Evolutionary conservation across 2,888 invertebrate genomes (phyloP), one percentile per base, ranked within the genome.

Genomic region (Thereva nobilitata): DNA sequence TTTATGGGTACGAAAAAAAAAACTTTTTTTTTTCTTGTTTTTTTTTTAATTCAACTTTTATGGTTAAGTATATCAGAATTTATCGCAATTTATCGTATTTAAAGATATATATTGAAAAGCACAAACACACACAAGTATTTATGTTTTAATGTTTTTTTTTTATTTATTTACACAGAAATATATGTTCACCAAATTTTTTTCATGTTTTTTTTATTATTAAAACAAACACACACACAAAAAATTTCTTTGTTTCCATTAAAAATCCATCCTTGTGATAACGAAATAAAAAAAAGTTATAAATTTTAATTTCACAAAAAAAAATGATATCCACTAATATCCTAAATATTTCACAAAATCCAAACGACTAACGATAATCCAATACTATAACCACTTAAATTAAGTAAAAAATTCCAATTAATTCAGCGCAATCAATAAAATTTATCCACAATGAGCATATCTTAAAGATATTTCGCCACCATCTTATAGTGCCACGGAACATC

Each of bases 391-490:
- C 10, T 57, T 41, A 66, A 57, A 57, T 52, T 34, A 4, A 52
- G 40, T 49, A 37, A 38, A 66, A 66, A 52, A 56, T 42, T 50
- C 52, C 35, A 57, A 52, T 57, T 34, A 57, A 66, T 66, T 56
- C 38, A 66, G 57, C 66, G 57, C 10, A 44, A 57, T 66, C 56
- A 57, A 57, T 57, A 35, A 65, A 55, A 55, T 55, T 64, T 42
- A 23, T 54, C 37, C 38, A 64, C 50, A 61, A 23, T 40, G 9
- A 12, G 41, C 42, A 50, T 54, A 53, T 64, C 53, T 64, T 64
- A 37, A 63, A 65, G 66, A 68, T 68, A 68, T 66, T 68, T 68
- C 23, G 63, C 68, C 68, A 68, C 68, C 68, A 68, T 68, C 66
- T 68, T 68, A 64, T 47, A 12, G 10, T 66, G 49, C 53, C 53